Base-by-base conservation (phyloP, 2,797 vertebrate species). In the Lateolabrax maculatus region DNA sequence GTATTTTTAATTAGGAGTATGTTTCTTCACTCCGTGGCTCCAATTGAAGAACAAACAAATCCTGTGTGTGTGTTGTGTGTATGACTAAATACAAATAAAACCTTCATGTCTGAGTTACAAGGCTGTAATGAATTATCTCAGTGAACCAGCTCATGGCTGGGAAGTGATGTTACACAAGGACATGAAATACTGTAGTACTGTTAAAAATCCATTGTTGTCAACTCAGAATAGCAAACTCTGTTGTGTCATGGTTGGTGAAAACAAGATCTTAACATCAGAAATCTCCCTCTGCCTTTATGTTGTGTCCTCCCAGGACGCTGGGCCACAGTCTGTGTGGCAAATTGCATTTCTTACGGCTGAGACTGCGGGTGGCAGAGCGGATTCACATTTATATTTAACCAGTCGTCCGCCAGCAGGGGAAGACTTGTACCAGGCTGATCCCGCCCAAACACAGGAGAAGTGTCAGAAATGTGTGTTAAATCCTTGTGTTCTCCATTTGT, bases 331-430 rank as follows among this genome's bases (percentile, higher is more conserved):
- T 64, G 39, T 58, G 27, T 41, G 36, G 31, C 19, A 12, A 44
- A 41, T 18, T 34, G 25, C 23, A 36, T 46, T 25, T 6, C 31
- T 34, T 4, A 34, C 6, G 31, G 31, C 31, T 34, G 31, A 34
- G 31, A 34, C 31, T 34, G 31, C 6, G 31, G 31, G 6, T 25
- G 58, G 11, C 43, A 55, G 43, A 44, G 70, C 64, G 8, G 10
- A 58, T 48, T 37, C 64, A 34, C 55, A 25, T 37, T 27, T 5
- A 18, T 27, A 64, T 39, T 36, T 4, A 36, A 34, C 21, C 23
- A 21, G 36, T 41, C 0, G 18, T 64, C 73, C 60, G 61, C 67
- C 87, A 90, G 79, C 77, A 85, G 87, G 71, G 73, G 69, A 81
- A 60, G 61, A 72, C 73, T 39, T 76, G 80, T 10, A 70, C 77